phyloP scores from a whole-genome alignment of 1,140 invertebrate genomes.

The Monomorium pharaonis region DNA sequence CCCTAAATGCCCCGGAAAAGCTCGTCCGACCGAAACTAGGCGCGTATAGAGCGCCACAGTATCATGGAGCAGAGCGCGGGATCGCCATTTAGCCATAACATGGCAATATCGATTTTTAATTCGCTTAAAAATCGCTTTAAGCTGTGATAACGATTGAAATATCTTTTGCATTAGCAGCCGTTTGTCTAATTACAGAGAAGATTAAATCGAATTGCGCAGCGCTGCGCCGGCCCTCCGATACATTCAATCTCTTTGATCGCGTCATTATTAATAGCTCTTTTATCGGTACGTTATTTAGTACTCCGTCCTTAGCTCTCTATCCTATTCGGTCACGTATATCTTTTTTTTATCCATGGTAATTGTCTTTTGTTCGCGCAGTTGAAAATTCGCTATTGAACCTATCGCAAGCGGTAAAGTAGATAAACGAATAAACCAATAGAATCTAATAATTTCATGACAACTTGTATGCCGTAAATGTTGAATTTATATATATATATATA shows the following conservation, averaged over 20 bases:
- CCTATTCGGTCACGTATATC: conserved; percentile 21
- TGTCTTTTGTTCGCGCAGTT: conserved; percentile 34
- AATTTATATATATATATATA: not conserved
- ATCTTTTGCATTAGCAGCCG: conserved; percentile 59
- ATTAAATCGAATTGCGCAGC: conserved; percentile 49
- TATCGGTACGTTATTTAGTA: conserved; percentile 41
- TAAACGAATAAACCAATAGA: conserved; percentile 15
- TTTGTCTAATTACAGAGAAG: conserved; percentile 54
- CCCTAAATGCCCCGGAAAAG: conserved; percentile 69
- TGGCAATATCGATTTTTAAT: conserved; percentile 56
- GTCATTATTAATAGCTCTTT: conserved; percentile 54
- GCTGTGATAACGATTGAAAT: conserved; percentile 57
- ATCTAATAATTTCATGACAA: conserved; percentile 16
- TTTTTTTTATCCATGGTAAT: conserved; percentile 6
- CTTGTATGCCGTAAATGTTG: not conserved
- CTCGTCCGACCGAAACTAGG: conserved; percentile 63
- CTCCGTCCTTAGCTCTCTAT: conserved; percentile 29
- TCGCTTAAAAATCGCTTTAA: conserved; percentile 57
- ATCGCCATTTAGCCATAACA: conserved; percentile 63
- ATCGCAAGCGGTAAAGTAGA: not conserved
- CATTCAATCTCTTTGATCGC: conserved; percentile 52
- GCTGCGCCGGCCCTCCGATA: conserved; percentile 4
- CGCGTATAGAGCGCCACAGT: conserved; percentile 52
- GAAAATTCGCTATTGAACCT: conserved; percentile 20
- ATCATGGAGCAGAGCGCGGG: conserved; percentile 12